These are phyloP conservation scores for Chesias legatella DNA, from an alignment of 2,888 invertebrate species.

Conservation along the genomic window DNA sequence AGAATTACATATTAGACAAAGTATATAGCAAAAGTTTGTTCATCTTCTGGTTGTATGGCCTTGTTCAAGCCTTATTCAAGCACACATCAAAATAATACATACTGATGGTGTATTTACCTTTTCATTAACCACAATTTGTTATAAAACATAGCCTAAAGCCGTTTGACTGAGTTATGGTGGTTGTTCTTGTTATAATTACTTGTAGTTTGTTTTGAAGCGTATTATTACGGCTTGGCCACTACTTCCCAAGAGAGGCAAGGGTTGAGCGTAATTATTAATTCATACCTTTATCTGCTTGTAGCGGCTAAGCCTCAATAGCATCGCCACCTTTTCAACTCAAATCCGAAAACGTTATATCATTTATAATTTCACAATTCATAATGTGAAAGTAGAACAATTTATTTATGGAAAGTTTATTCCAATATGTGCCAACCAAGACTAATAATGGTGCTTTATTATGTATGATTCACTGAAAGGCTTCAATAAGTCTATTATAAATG, in stretches of 20 bases:
- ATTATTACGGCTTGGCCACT: constrained; percentile 62
- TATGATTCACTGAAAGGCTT: not conserved
- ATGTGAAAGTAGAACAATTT: no score
- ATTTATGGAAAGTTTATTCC: no score
- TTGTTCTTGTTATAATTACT: constrained; percentile 72
- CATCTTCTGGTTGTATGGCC: no score
- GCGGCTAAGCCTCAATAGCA: constrained; percentile 51
- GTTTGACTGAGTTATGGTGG: constrained; percentile 64
- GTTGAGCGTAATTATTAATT: constrained; percentile 65
- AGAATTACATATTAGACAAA: no score
- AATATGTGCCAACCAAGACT: not conserved
- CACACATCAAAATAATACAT: constrained; percentile 15
- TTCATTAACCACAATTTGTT: constrained; percentile 57
- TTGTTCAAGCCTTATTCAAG: constrained; percentile 12
- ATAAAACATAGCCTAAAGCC: constrained; percentile 59
- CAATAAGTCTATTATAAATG: no score
- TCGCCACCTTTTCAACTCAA: constrained; percentile 40
- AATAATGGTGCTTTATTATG: constrained; percentile 1
- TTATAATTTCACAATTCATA: not conserved
- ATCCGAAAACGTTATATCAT: constrained; percentile 32
- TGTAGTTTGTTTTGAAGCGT: constrained; percentile 71
- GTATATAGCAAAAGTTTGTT: no score
- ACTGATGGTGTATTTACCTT: constrained; percentile 36
- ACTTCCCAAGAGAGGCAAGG: constrained; percentile 57
- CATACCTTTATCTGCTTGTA: constrained; percentile 56